Percentiles rank a stretch among this genome's conserved stretches.
Conservation (phyloP, 2,797 vertebrate species). For the Neopelma chrysocephalum region DNA sequence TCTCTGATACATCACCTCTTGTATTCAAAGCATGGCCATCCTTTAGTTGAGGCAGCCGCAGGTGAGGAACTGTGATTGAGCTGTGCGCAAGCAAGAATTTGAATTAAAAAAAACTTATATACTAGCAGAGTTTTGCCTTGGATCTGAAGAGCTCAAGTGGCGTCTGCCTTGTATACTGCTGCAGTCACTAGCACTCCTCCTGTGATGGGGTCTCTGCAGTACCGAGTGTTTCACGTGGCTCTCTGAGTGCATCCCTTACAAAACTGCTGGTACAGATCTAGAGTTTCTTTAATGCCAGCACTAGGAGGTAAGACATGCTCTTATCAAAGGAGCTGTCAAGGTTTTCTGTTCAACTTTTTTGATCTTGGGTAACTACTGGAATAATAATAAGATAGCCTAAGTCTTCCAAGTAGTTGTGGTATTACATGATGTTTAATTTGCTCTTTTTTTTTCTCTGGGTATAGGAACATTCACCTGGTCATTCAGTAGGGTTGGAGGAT, state of each 20-base stretch:
- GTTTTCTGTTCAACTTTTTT: slow-evolving; percentile 32
- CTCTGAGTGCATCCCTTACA: background rate
- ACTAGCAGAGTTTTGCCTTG: background rate
- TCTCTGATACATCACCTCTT: background rate
- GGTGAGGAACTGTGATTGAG: background rate
- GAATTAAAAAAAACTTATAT: background rate
- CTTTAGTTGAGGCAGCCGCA: background rate
- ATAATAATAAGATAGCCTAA: background rate
- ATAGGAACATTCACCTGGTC: background rate
- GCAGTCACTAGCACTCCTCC: background rate
- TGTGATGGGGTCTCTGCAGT: background rate
- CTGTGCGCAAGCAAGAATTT: background rate
- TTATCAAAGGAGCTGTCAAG: slow-evolving; percentile 22
- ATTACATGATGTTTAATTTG: background rate
- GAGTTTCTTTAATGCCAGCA: background rate
- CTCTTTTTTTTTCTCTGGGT: background rate
- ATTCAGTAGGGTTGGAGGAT: background rate
- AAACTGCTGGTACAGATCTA: background rate
- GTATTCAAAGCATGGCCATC: background rate
- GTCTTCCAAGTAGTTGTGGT: background rate
- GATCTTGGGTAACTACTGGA: slow-evolving; percentile 14
- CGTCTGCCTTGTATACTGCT: background rate
- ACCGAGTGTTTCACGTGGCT: background rate
- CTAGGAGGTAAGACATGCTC: background rate
- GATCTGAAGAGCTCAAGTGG: background rate